phyloP scores from a whole-genome alignment of 1,140 invertebrate genomes.

The Bombus terrestris region DNA sequence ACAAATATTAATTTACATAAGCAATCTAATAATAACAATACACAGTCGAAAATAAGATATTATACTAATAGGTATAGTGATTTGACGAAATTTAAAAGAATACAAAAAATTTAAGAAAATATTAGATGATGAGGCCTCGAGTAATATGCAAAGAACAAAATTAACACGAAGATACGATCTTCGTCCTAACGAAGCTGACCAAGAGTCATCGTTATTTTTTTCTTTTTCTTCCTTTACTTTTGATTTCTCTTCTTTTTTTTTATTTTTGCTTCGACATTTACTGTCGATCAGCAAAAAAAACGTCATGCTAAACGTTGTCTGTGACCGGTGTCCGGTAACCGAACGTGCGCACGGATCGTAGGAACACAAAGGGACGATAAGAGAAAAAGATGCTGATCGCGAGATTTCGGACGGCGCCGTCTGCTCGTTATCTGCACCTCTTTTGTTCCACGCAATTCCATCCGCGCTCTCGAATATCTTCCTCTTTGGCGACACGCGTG shows the following conservation, averaged over 20 bases:
- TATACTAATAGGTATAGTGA: neutral
- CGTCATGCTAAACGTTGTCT: constrained; percentile 1
- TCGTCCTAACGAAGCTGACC: neutral
- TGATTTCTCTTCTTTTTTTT: neutral
- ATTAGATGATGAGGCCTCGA: neutral
- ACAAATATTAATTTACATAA: too few species aligned
- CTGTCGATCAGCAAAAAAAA: constrained; percentile 41
- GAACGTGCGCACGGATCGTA: constrained; percentile 36
- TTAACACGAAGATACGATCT: neutral
- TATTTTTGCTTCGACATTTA: neutral
- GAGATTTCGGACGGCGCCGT: constrained; percentile 45
- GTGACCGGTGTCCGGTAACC: constrained; percentile 35
- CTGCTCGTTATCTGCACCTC: constrained; percentile 42
- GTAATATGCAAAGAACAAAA: neutral
- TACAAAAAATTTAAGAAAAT: too few species aligned
- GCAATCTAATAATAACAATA: too few species aligned
- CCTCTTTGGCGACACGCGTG: neutral
- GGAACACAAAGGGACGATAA: constrained; percentile 29
- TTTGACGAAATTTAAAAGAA: too few species aligned
- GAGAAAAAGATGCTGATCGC: constrained; percentile 44
- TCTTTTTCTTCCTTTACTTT: neutral
- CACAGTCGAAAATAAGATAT: neutral
- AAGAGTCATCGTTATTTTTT: neutral
- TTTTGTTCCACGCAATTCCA: constrained; percentile 30
- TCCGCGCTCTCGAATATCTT: constrained; percentile 12